Conservation (phyloP, 2,113 vertebrate genomes). For the Mastomys natalensis region DNA sequence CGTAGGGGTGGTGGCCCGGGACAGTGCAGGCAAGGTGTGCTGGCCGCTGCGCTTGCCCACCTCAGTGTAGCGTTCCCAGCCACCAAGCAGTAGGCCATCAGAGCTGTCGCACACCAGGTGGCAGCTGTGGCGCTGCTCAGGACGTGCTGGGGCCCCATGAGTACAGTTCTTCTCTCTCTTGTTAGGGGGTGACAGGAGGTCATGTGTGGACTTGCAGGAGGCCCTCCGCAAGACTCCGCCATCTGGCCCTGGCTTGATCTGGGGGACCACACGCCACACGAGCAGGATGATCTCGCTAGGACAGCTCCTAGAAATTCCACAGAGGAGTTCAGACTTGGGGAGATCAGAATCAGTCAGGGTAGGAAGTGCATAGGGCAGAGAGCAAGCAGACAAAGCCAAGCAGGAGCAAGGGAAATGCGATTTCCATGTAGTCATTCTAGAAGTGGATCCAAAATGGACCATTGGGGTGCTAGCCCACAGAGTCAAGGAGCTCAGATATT, state of each 20-base stretch:
- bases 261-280: constrained; percentile 94
- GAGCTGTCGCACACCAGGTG: constrained; percentile 89
- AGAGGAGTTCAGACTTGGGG: constrained; percentile 22
- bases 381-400: background rate
- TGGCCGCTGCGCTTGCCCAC: constrained; percentile 86
- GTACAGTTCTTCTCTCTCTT: constrained; percentile 90
- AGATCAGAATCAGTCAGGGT: background rate
- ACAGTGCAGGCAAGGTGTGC: constrained; percentile 86
- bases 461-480: background rate
- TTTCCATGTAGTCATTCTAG: background rate
- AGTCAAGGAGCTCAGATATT: background rate
- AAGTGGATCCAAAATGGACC: background rate
- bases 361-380: background rate
- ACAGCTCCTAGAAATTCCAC: constrained; percentile 90
- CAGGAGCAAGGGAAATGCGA: background rate
- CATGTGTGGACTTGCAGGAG: constrained; percentile 91
- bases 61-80: constrained; percentile 90
- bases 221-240: constrained; percentile 90
- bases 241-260: constrained; percentile 90
- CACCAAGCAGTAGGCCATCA: constrained; percentile 84
- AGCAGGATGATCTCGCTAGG: constrained; percentile 93
- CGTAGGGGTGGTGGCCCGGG: constrained; percentile 89
- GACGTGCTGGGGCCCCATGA: constrained; percentile 81
- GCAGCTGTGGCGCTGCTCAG: constrained; percentile 91
- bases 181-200: constrained; percentile 90